These are phyloP conservation scores for Lepidochrysops patricia DNA, from an alignment of 2,888 invertebrate species.

Conservation along the genomic window DNA sequence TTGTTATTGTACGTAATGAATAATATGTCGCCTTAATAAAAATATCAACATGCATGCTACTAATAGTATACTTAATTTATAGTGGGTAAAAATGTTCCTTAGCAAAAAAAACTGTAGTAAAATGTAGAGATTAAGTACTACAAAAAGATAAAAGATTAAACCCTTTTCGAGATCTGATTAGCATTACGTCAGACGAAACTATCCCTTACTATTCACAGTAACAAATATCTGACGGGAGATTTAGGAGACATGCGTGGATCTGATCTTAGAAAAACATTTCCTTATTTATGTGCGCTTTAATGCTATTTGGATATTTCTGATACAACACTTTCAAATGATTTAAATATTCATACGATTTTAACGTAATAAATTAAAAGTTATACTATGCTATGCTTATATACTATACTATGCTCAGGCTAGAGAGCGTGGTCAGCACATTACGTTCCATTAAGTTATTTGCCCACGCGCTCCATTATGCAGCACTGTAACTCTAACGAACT, in stretches of 20 bases:
- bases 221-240: constrained; percentile 8
- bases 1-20: no score
- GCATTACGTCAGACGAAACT: constrained; percentile 3
- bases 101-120: no score
- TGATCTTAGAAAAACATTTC: background rate
- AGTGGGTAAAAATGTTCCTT: no score
- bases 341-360: no score
- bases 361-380: no score
- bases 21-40: no score
- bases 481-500: background rate
- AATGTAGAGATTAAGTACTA: no score
- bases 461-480: background rate
- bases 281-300: background rate
- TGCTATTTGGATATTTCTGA: background rate
- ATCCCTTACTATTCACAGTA: constrained; percentile 1
- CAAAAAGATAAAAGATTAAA: background rate
- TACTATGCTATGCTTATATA: no score
- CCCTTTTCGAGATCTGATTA: background rate
- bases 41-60: no score
- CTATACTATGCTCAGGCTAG: no score
- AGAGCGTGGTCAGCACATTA: background rate
- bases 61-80: no score
- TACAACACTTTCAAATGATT: no score
- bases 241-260: background rate
- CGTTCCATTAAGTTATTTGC: background rate